phyloP scores from a whole-genome alignment of 2,888 invertebrate genomes.

The Actias luna region DNA sequence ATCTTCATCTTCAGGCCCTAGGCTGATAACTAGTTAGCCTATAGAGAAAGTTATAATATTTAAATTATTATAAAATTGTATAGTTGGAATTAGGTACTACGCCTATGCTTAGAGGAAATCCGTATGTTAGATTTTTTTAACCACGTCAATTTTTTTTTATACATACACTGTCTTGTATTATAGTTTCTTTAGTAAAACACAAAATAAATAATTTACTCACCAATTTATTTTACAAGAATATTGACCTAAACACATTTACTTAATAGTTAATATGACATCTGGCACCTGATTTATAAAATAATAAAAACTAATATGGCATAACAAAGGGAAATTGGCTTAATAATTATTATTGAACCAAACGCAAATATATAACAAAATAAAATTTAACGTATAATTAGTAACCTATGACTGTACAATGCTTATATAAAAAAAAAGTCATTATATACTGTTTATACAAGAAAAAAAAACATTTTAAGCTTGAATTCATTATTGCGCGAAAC shows the following conservation, averaged over 20 bases:
- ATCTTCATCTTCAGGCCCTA: no score
- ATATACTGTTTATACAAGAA: constrained; percentile 13
- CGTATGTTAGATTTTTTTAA: no score
- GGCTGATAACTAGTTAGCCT: no score
- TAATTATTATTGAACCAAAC: background rate
- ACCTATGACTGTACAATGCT: constrained; percentile 18
- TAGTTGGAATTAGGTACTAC: no score
- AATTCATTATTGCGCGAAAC: no score
- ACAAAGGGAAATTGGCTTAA: constrained; percentile 7
- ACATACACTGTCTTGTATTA: background rate
- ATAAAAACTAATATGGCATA: constrained; percentile 17
- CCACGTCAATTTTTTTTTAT: no score
- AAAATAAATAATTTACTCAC: constrained; percentile 21
- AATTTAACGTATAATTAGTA: constrained; percentile 10
- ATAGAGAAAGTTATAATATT: no score
- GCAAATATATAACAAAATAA: background rate
- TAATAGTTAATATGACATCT: constrained; percentile 25
- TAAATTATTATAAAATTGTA: no score
- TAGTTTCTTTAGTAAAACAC: background rate
- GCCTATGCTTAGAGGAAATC: no score
- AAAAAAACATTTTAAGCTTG: background rate
- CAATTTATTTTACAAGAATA: constrained; percentile 40
- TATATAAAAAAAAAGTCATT: constrained; percentile 12
- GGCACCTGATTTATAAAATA: constrained; percentile 26
- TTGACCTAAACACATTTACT: constrained; percentile 24